Evolutionary conservation across 1,140 invertebrate species (phyloP), one percentile per base, ranked within the genome.

Genomic region (Drosophila triauraria): DNA sequence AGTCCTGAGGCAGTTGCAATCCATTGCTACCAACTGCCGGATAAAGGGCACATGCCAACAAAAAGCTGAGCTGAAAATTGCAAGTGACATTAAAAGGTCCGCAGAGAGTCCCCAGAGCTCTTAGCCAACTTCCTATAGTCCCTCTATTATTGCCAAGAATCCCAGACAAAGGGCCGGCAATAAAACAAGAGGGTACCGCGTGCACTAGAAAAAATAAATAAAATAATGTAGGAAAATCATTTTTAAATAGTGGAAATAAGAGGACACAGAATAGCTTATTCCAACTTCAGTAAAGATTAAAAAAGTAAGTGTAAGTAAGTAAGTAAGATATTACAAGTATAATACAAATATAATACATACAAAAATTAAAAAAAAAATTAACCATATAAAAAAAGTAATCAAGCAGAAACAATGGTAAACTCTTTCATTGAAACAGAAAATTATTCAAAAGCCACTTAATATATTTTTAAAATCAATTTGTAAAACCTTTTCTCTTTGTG

Each of bases 1-100:
- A 32, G 44, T 23, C 65, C 65, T 20, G 27, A 50, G 65, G 65
- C 65, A 43, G 60, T 46, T 59, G 69, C 70, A 48, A 60, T 70
- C 69, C 48, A 42, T 62, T 43, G 40, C 54, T 13, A 30, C 43
- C 61, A 78, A 68, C 13, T 27, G 56, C 30, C 38, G 48, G 30
- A 62, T 53, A 46, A 76, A 71, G 27, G 32, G 50, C 58, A 44
- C 57, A 57, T 78, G 69, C 75, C 54, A 35, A 59, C 44, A 62
- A 62, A 43, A 57, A 71, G 54, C 56, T 74, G 51, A 50, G 43
- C 50, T 75, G 42, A 50, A 70, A 77, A 87, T 80, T 77, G 67
- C 61, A 80, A 87, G 77, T 80, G 84, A 80, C 76, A 87, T 83
- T 82, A 78, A 82, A 79, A 80, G 69, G 72, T 78, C 81, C 75